A percentile compares a stretch with the other conserved stretches of the same genome.
phyloP scores from a whole-genome alignment of 2,888 invertebrate species.

The Archaeoteleia sp. region DNA sequence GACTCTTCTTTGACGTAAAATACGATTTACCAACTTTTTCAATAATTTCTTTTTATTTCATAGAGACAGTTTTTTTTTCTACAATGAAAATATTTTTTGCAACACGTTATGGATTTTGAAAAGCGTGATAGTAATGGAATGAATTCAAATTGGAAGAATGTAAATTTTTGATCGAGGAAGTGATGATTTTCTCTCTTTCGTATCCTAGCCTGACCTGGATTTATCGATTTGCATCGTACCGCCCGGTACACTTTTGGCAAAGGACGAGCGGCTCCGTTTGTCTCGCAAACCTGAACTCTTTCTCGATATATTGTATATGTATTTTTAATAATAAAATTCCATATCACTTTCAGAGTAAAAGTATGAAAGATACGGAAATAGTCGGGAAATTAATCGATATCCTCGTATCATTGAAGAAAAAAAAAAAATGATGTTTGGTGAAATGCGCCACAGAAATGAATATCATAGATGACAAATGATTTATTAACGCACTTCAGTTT shows the following conservation, averaged over 20 bases:
- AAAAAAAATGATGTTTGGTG: no score
- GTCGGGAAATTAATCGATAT: conserved; percentile 7
- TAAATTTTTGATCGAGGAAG: conserved; percentile 17
- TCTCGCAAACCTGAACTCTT: conserved; percentile 12
- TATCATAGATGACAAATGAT: neutral
- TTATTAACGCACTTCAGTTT: neutral
- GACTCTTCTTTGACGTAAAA: no score
- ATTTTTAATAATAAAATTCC: conserved; percentile 6
- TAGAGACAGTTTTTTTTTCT: no score
- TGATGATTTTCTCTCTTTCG: conserved; percentile 14
- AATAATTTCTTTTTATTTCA: no score
- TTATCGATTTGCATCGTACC: conserved; percentile 27
- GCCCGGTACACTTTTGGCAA: conserved; percentile 21
- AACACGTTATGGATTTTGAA: no score
- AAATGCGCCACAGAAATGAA: neutral
- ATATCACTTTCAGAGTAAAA: neutral
- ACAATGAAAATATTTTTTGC: no score
- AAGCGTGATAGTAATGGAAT: no score
- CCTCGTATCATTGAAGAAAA: no score
- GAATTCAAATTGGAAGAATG: no score
- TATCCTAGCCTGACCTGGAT: conserved; percentile 20
- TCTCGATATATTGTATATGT: no score
- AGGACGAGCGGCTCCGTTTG: conserved; percentile 17
- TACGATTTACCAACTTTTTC: no score
- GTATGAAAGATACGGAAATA: neutral